Evolutionary conservation across 2,113 vertebrate species (phyloP), one percentile per base, ranked within the genome.

Genomic region (Baryphthengus martii): DNA sequence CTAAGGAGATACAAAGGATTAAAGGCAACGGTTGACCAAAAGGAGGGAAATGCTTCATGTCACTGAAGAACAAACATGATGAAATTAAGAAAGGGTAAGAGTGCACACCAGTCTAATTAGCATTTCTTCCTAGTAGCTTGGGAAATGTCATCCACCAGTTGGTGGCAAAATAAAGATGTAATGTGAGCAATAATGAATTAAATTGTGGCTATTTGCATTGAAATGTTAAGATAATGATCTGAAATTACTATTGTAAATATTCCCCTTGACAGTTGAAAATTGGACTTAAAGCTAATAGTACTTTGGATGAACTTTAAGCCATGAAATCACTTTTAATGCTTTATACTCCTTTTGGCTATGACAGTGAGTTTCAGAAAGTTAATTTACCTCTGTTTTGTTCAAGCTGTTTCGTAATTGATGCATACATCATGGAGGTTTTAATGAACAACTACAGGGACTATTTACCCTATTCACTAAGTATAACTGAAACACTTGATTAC

Each of bases 81-180:
- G 66, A 94, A 95, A 97, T 95, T 97, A 96, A 96, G 95, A 98
- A 98, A 98, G 97, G 96, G 96, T 98, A 97, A 97, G 97, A 97
- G 97, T 96, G 97, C 97, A 97, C 93, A n/a, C 35, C 96, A 96
- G 94, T 88, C 96, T 98, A 97, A 98, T 98, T 98, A 98, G 98
- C 97, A 98, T 98, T 98, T 98, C 96, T 97, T 98, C 96, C 96
- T 94, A 89, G 97, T 97, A 97, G 95, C 92, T 97, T 95, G 97
- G 95, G 97, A 98, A 98, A 98, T 98, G 98, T 98, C 98, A 98
- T 96, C 97, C 97, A 98, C 97, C 98, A 98, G 98, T 98, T 98
- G 98, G 98, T 98, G 97, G 97, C 97, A 98, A 98, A 98, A 98
- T 98, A 98, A 98, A 98, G 98, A 98, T 97, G 97, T 97, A 98